Base-by-base conservation (phyloP, 2,888 invertebrate species). In the Drosophila formosana region DNA sequence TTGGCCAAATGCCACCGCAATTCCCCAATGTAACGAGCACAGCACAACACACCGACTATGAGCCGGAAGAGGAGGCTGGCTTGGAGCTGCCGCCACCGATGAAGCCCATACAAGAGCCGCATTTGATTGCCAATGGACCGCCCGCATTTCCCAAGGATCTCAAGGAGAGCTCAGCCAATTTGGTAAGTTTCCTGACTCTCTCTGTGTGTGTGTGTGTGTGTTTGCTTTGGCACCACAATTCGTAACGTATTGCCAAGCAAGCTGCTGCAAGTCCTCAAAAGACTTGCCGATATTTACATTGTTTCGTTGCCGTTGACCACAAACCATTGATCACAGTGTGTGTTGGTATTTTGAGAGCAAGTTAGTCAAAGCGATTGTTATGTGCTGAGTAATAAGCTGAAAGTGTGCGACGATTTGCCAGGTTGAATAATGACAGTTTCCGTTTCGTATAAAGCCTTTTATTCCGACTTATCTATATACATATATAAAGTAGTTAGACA, bases 71-170 rank as follows among this genome's bases (percentile, higher is more conserved):
- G 89, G 97, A 97, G 90, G 94, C 93, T 23, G 95, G 95, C 34
- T 94, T 97, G 11, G 98, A 98, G 93, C 93, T 98, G 82, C 98
- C 98, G 57, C 98, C 98, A 37, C 98, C 98, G 1, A 98, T 98
- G 98, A 97, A 97, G 91, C 97, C 97, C n/a, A 96, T 98, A 80
- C 96, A 97, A 91, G 97, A 92, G 78, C 93, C 93, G 41, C 93
- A 93, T 76, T 88, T 92, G 74, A 92, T 93, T 64, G 82, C 92
- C 72, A 92, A 92, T 83, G 92, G 91, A 72, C 92, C 92, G 73
- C 92, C 92, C 71, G 89, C 90, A 66, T 91, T 89, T 79, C 89
- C 88, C 55, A 93, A 93, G 74, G 93, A 93, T 72, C 81, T 90
- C 77, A 94, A 94, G 84, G 93, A 94, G 88, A 93, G 93, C 84